A percentile compares a stretch with the other conserved stretches of the same genome.
Evolutionary conservation across 2,797 vertebrate species (phyloP).

Genomic region (Chaetophractus vellerosus): DNA sequence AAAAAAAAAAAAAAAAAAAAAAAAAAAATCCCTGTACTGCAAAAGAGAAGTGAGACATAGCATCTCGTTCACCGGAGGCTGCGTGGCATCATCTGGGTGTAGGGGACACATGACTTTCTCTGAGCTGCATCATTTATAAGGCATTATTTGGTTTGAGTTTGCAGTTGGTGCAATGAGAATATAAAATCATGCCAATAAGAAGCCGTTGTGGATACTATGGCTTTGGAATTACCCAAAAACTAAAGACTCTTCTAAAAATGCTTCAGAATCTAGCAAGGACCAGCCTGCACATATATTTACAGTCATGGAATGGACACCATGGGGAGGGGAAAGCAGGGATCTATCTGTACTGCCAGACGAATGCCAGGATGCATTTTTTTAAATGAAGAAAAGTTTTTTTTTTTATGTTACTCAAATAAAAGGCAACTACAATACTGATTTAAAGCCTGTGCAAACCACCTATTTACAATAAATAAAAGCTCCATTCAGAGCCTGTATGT

Average conservation of each 20-base stretch:
- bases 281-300: neutral
- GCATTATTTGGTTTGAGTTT: conserved; percentile 83
- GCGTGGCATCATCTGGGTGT: neutral
- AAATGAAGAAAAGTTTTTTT: conserved; percentile 54
- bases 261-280: conserved; percentile 60
- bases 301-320: conserved; percentile 58
- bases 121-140: conserved; percentile 76
- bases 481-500: conserved; percentile 51
- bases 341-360: neutral
- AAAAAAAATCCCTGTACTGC: conserved; percentile 69
- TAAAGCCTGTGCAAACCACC: conserved; percentile 81
- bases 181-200: conserved; percentile 67
- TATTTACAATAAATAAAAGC: conserved; percentile 77
- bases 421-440: conserved; percentile 79
- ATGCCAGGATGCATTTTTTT: conserved; percentile 42
- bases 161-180: conserved; percentile 61
- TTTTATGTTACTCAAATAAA: conserved; percentile 79
- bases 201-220: neutral
- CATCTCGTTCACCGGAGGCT: neutral
- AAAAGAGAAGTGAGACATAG: neutral
- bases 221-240: conserved; percentile 66
- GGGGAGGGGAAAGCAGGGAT: neutral
- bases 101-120: neutral
- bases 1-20: conserved; percentile 28
- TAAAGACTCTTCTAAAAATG: conserved; percentile 67